Conservation (phyloP, 2,797 vertebrate species). For the Gobionotothen gibberifrons region DNA sequence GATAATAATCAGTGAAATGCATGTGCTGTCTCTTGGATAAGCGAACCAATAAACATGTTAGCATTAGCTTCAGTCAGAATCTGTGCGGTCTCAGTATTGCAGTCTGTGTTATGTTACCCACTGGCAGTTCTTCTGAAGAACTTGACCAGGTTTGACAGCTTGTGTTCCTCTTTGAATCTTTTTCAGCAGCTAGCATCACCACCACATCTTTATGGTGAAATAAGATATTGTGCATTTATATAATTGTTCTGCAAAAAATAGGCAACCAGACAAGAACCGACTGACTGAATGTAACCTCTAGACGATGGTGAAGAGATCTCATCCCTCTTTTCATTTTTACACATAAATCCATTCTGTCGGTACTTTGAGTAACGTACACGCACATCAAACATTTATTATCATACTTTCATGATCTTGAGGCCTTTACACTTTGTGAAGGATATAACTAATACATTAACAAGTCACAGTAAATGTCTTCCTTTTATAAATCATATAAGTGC, state of each 20-base stretch:
- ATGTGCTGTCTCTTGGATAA: slow-evolving; percentile 73
- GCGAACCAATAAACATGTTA: slow-evolving; percentile 67
- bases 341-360: slow-evolving; percentile 55
- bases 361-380: slow-evolving; percentile 50
- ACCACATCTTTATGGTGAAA: slow-evolving; percentile 57
- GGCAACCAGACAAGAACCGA: slow-evolving; percentile 81
- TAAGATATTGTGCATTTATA: slow-evolving; percentile 73
- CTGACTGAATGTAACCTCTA: slow-evolving; percentile 87
- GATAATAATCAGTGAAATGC: slow-evolving; percentile 71
- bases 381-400: slow-evolving; percentile 31
- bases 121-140: slow-evolving; percentile 40
- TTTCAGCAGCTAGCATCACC: slow-evolving; percentile 51
- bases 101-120: slow-evolving; percentile 48
- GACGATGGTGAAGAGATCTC: slow-evolving; percentile 75
- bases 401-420: slow-evolving; percentile 52
- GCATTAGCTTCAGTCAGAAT: slow-evolving; percentile 63
- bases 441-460: slow-evolving; percentile 23
- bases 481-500: slow-evolving; percentile 63
- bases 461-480: slow-evolving; percentile 72
- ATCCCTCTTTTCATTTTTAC: slow-evolving; percentile 61
- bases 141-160: slow-evolving; percentile 29
- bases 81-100: slow-evolving; percentile 59
- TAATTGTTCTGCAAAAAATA: slow-evolving; percentile 75
- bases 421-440: slow-evolving; percentile 39
- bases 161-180: slow-evolving; percentile 43